A percentile compares a stretch with the other conserved stretches of the same genome.
These are phyloP conservation scores for Phrixothrix hirtus DNA, from an alignment of 2,888 invertebrate species.

Conservation along the genomic window DNA sequence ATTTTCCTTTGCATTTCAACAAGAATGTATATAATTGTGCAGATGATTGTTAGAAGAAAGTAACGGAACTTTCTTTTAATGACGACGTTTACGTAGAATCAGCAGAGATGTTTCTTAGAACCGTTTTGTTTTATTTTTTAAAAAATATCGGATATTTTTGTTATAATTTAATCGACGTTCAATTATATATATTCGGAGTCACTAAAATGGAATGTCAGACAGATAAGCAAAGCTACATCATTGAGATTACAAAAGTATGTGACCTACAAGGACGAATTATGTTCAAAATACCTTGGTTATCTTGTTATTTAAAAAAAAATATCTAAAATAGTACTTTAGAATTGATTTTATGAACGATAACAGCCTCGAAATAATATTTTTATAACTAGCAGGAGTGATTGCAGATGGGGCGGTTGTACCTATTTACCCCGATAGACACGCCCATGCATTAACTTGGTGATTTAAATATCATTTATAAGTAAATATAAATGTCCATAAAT, in stretches of 20 bases:
- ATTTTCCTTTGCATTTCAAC: too few species aligned
- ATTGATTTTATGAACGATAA: too few species aligned
- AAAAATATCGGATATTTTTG: too few species aligned
- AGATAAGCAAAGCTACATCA: constrained; percentile 12
- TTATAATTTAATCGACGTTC: background rate
- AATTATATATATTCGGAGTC: background rate
- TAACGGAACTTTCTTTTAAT: constrained; percentile 11
- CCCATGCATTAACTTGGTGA: too few species aligned
- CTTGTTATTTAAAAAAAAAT: constrained; percentile 2
- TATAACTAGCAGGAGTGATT: too few species aligned
- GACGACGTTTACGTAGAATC: constrained; percentile 7
- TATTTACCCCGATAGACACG: too few species aligned
- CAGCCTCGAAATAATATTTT: too few species aligned
- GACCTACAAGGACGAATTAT: constrained; percentile 22
- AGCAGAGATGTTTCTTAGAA: constrained; percentile 2
- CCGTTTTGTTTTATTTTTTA: too few species aligned
- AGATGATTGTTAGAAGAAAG: constrained; percentile 10
- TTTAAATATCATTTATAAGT: too few species aligned
- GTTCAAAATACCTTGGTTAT: constrained; percentile 8
- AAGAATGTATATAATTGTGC: constrained; percentile 6
- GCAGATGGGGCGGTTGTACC: too few species aligned
- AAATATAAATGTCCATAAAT: too few species aligned
- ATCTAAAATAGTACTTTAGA: too few species aligned
- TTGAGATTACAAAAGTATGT: constrained; percentile 14
- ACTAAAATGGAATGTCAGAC: constrained; percentile 10